Conservation (phyloP, 2,113 vertebrate species). For the Hypanus sabinus region DNA sequence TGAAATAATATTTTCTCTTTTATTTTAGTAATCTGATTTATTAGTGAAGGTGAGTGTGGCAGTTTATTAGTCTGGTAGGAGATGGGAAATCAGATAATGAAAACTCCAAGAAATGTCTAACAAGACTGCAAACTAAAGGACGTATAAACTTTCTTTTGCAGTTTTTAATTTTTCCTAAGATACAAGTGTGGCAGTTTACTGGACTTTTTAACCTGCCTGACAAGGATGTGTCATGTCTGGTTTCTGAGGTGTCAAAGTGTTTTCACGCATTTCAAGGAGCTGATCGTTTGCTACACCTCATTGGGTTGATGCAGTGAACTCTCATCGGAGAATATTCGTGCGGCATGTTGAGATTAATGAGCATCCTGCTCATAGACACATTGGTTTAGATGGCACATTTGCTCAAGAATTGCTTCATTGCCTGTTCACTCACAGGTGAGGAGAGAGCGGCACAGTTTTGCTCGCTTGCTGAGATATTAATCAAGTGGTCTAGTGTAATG, state of each 20-base stretch:
- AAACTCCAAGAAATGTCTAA: background rate
- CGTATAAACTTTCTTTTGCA: background rate
- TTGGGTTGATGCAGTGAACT: slow-evolving; percentile 12
- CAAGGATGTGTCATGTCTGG: background rate
- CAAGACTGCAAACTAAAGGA: background rate
- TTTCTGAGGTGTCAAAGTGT: background rate
- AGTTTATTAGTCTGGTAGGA: background rate
- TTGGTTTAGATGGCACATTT: slow-evolving; percentile 10
- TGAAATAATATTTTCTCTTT: background rate
- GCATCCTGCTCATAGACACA: background rate
- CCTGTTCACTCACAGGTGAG: background rate
- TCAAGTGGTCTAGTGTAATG: background rate
- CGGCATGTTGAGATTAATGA: slow-evolving; percentile 24
- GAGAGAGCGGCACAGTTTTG: background rate
- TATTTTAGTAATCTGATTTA: background rate
- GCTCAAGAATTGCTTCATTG: background rate
- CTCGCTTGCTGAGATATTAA: background rate
- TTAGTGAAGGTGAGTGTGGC: background rate
- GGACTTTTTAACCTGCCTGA: slow-evolving; percentile 11
- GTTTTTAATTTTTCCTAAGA: background rate
- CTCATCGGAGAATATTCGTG: background rate
- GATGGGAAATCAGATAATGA: background rate
- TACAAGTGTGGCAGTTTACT: background rate
- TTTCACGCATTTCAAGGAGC: background rate
- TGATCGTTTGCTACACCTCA: slow-evolving; percentile 11